phyloP scores from a whole-genome alignment of 2,797 vertebrate species.

The Spinus pinus region DNA sequence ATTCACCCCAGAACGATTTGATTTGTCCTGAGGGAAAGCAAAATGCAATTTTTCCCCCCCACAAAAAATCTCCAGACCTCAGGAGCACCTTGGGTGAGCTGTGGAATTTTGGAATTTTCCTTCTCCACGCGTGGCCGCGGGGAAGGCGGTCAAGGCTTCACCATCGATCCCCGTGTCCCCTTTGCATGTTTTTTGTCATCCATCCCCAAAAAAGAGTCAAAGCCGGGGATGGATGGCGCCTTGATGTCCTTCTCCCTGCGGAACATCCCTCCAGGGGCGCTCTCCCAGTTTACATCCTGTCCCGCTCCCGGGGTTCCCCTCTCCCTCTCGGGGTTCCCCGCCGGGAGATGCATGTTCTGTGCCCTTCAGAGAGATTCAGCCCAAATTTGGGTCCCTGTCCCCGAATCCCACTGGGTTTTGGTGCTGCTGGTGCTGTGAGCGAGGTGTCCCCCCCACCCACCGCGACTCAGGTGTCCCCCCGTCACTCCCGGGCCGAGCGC shows the following conservation, averaged over 20 bases:
- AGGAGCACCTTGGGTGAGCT: conserved; percentile 20
- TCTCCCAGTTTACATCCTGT: neutral
- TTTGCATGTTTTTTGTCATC: neutral
- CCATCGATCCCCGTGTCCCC: neutral
- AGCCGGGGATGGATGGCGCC: fast-evolving
- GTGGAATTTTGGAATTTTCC: neutral
- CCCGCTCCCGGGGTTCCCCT: neutral
- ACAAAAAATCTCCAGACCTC: neutral
- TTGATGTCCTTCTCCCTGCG: fast-evolving
- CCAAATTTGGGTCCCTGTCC: neutral
- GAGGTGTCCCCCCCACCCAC: neutral
- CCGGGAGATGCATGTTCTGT: neutral
- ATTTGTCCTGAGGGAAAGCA: neutral
- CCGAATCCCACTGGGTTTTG: neutral
- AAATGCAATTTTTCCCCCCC: neutral
- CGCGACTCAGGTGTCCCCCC: neutral
- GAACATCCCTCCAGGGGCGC: fast-evolving
- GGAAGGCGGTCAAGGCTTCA: neutral
- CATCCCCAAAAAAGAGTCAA: neutral
- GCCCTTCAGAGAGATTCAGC: neutral
- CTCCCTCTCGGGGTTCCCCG: neutral
- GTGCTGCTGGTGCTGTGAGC: conserved; percentile 39
- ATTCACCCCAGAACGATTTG: fast-evolving
- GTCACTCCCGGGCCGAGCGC: neutral
- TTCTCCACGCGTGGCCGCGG: fast-evolving